A percentile compares a stretch with the other conserved stretches of the same genome.
phyloP scores from a whole-genome alignment of 2,888 invertebrate genomes.

The Cryptus viduatorius region DNA sequence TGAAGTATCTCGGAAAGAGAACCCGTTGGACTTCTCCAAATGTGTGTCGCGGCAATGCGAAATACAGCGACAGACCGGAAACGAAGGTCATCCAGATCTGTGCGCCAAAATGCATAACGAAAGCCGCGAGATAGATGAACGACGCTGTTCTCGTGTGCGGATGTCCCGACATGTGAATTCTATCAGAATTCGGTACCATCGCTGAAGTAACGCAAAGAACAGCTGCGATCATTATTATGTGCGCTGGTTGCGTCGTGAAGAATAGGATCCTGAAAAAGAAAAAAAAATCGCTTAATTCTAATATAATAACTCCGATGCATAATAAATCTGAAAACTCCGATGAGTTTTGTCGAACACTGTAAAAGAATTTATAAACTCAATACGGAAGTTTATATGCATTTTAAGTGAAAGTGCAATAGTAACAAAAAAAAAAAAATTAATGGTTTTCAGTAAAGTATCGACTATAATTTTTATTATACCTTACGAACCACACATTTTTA shows the following conservation, averaged over 20 bases:
- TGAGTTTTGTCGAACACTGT: too few species aligned
- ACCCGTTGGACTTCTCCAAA: constrained; percentile 95
- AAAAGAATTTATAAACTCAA: background rate
- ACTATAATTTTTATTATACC: too few species aligned
- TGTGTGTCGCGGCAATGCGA: constrained; percentile 93
- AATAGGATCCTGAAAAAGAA: constrained; percentile 89
- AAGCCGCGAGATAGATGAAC: constrained; percentile 91
- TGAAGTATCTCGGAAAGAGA: constrained; percentile 94
- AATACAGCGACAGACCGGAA: constrained; percentile 94
- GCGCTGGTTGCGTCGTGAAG: constrained; percentile 92
- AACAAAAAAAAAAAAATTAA: too few species aligned
- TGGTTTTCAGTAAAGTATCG: too few species aligned
- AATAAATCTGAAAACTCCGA: background rate
- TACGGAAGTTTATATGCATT: background rate
- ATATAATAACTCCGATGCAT: too few species aligned
- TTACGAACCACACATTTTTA: too few species aligned
- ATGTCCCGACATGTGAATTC: constrained; percentile 76
- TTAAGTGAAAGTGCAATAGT: too few species aligned
- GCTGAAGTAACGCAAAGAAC: constrained; percentile 85
- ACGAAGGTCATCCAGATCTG: constrained; percentile 98
- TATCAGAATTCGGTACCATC: constrained; percentile 77
- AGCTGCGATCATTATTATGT: constrained; percentile 90
- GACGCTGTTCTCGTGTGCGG: constrained; percentile 83
- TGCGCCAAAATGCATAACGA: constrained; percentile 93
- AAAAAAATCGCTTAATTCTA: constrained; percentile 64